Evolutionary conservation across 2,797 vertebrate species (phyloP).

Genomic region (Anomalospiza imberbis): DNA sequence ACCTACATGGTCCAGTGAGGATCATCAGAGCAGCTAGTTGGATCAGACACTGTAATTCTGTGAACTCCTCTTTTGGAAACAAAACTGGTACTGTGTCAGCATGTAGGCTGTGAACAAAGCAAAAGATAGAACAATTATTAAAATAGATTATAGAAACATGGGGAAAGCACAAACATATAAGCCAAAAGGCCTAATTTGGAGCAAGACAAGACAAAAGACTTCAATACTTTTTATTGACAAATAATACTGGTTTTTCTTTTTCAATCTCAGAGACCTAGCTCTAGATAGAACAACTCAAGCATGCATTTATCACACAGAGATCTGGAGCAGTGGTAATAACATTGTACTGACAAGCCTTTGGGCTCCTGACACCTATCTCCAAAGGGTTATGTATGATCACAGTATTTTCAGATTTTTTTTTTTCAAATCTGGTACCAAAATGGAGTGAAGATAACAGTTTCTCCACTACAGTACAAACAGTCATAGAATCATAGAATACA

Average conservation of each 20-base stretch:
- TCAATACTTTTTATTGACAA: not conserved
- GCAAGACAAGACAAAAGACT: not conserved
- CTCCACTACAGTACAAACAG: not conserved
- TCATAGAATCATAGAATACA: fast-evolving
- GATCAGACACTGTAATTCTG: conserved; percentile 29
- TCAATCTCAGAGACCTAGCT: not conserved
- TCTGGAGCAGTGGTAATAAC: not conserved
- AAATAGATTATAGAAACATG: not conserved
- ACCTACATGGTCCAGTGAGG: conserved; percentile 57
- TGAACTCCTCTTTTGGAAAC: conserved; percentile 31
- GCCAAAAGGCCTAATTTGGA: not conserved
- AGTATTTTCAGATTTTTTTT: not conserved
- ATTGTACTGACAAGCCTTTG: not conserved
- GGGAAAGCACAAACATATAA: not conserved
- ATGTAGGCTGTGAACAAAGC: conserved; percentile 46
- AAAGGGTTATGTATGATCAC: not conserved
- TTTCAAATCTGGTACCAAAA: not conserved
- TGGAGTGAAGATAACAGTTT: not conserved
- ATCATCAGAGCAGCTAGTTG: conserved; percentile 24
- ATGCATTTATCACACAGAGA: not conserved
- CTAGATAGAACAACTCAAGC: not conserved
- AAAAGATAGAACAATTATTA: not conserved
- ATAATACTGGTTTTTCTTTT: not conserved
- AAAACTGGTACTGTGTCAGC: conserved; percentile 21
- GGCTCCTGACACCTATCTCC: not conserved